A percentile compares a stretch with the other conserved stretches of the same genome.
Conservation (phyloP, 2,888 invertebrate genomes). For the Euzophera pinguis region DNA sequence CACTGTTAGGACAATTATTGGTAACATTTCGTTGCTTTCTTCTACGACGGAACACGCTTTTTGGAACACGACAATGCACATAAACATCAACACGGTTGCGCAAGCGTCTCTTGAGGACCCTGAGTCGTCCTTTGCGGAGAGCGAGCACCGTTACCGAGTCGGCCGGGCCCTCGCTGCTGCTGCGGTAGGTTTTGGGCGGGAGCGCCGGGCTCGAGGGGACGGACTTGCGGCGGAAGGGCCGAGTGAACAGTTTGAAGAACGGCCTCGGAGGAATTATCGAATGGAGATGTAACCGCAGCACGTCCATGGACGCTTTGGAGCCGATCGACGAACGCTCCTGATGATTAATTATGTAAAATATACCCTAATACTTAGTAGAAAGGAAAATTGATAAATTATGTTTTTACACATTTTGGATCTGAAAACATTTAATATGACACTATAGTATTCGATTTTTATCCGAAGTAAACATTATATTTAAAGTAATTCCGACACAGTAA, state of each 20-base stretch:
- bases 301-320: constrained; percentile 71
- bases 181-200: constrained; percentile 74
- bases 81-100: constrained; percentile 68
- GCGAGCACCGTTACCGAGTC: constrained; percentile 67
- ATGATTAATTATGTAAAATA: constrained; percentile 32
- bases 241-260: constrained; percentile 82
- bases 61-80: constrained; percentile 67
- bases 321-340: constrained; percentile 78
- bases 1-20: constrained; percentile 60
- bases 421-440: too few relatives aligned
- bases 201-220: constrained; percentile 82
- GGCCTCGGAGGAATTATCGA: constrained; percentile 77
- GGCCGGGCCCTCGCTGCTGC: constrained; percentile 73
- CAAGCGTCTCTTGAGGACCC: constrained; percentile 59
- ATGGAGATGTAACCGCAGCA: constrained; percentile 77
- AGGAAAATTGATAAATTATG: too few relatives aligned
- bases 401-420: too few relatives aligned
- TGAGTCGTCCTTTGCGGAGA: constrained; percentile 55
- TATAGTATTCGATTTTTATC: too few relatives aligned
- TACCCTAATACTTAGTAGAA: not conserved
- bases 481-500: too few relatives aligned
- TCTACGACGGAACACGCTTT: constrained; percentile 46
- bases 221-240: constrained; percentile 85
- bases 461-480: too few relatives aligned
- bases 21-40: constrained; percentile 45